phyloP scores from a whole-genome alignment of 2,113 vertebrate species.

The Oophaga pumilio region DNA sequence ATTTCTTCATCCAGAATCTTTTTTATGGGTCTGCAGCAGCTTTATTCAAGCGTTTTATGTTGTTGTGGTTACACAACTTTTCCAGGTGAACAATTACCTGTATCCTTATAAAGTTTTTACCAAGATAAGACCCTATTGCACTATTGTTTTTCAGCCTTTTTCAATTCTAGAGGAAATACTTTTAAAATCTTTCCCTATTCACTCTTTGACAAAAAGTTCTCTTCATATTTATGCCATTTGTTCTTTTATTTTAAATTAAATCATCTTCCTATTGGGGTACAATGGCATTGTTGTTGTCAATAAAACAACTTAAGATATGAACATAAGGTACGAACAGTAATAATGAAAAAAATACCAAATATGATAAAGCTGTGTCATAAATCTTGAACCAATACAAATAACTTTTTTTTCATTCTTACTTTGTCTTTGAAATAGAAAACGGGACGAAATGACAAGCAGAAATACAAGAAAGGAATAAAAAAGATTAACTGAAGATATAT shows the following conservation, averaged over 20 bases:
- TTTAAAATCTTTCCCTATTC: neutral
- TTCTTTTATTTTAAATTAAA: neutral
- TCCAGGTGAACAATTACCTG: too few species aligned
- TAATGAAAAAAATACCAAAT: constrained; percentile 4
- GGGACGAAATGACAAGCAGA: neutral
- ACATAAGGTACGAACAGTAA: neutral
- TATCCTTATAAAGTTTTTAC: too few species aligned
- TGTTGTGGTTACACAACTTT: too few species aligned
- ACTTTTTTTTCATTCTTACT: neutral
- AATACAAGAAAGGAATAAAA: constrained; percentile 2
- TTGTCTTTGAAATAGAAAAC: neutral
- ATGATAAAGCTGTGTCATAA: neutral
- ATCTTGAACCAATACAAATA: constrained; percentile 2
- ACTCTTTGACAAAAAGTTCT: neutral
- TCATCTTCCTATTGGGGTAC: neutral
- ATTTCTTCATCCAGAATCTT: too few species aligned
- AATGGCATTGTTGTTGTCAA: neutral
- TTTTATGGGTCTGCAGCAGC: too few species aligned
- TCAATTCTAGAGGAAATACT: neutral
- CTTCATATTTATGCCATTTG: neutral
- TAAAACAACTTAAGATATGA: neutral
- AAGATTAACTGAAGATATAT: constrained; percentile 25
- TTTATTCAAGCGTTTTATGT: too few species aligned
- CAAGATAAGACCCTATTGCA: too few species aligned
- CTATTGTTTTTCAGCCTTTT: too few species aligned